These are phyloP conservation scores for Vannuccia rotundouncinata DNA, from an alignment of 2,888 invertebrate species.

Conservation along the genomic window DNA sequence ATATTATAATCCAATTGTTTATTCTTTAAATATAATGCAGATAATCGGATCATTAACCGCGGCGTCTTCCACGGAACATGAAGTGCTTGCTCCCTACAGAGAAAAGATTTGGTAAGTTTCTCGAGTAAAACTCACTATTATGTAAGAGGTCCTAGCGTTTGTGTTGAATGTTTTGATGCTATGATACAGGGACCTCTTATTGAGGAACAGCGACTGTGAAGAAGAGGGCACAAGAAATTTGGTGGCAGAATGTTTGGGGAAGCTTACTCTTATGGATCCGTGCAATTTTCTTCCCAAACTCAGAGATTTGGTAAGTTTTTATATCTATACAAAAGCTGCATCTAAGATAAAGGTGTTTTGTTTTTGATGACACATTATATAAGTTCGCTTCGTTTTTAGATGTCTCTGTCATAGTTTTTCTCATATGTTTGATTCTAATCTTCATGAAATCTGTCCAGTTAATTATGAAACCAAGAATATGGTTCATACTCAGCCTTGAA, in stretches of 20 bases:
- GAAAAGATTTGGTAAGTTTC: not conserved
- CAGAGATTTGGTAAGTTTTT: conserved; percentile 45
- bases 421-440: no score
- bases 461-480: no score
- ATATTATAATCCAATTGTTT: no score
- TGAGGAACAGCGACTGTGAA: conserved; percentile 86
- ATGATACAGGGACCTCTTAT: conserved; percentile 17
- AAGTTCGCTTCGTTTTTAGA: no score
- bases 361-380: no score
- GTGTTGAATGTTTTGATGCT: no score
- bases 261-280: conserved; percentile 87
- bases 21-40: no score
- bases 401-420: no score
- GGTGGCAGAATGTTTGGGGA: conserved; percentile 93
- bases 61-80: not conserved
- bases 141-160: no score
- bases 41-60: not conserved
- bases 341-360: no score
- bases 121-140: not conserved
- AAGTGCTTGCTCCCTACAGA: not conserved
- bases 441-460: no score
- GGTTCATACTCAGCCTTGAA: not conserved
- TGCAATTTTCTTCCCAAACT: conserved; percentile 76
- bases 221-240: conserved; percentile 98
- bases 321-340: no score